phyloP scores from a whole-genome alignment of 1,140 invertebrate species.

The Pseudomyrmex sp. region DNA sequence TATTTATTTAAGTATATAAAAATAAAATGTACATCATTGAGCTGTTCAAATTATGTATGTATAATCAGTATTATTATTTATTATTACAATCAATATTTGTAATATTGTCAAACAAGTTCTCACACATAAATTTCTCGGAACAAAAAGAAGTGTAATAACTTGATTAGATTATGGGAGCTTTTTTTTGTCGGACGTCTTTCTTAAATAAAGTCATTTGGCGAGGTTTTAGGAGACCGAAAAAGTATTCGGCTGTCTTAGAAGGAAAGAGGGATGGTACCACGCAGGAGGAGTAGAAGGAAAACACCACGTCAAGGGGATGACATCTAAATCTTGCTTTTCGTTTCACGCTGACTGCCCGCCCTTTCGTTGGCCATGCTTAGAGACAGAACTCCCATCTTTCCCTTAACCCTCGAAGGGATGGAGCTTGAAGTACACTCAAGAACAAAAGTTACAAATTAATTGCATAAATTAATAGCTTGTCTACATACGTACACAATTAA shows the following conservation, averaged over 20 bases:
- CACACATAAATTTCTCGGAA: background rate
- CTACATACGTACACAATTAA: background rate
- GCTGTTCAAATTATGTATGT: no score
- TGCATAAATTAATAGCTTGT: background rate
- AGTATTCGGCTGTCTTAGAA: constrained; percentile 60
- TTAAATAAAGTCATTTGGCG: constrained; percentile 43
- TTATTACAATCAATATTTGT: no score
- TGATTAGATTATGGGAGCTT: background rate
- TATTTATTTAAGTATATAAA: no score
- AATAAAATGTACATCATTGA: no score
- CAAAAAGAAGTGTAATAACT: constrained; percentile 1
- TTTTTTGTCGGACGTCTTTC: background rate
- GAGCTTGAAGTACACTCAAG: constrained; percentile 64
- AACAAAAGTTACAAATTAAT: constrained; percentile 54
- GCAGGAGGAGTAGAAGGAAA: constrained; percentile 69
- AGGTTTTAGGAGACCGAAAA: constrained; percentile 40
- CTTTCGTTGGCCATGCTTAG: constrained; percentile 78
- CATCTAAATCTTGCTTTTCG: constrained; percentile 84
- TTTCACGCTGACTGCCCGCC: constrained; percentile 83
- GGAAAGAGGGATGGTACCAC: constrained; percentile 59
- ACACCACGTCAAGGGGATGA: constrained; percentile 81
- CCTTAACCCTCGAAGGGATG: constrained; percentile 64
- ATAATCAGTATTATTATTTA: no score
- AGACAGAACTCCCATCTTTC: constrained; percentile 66
- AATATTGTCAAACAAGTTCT: no score